A percentile compares a stretch with the other conserved stretches of the same genome.
Conservation (phyloP, 2,113 vertebrate species). For the Scophthalmus maximus region DNA sequence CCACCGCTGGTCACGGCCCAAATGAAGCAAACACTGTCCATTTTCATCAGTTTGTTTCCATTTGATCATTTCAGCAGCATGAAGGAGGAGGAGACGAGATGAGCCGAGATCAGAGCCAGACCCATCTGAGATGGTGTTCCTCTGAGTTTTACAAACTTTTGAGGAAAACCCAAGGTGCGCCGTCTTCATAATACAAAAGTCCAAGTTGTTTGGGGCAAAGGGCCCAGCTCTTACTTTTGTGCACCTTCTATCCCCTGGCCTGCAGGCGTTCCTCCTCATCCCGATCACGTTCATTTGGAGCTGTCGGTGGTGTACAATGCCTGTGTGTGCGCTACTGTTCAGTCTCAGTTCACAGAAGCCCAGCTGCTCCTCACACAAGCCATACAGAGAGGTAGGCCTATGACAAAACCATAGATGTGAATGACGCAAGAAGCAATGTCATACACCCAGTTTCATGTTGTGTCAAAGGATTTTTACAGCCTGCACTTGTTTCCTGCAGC, state of each 20-base stretch:
- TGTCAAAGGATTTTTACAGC: not conserved
- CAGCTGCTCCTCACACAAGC: constrained; percentile 64
- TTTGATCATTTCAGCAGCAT: constrained; percentile 45
- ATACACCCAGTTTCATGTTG: not conserved
- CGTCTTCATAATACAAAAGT: not conserved
- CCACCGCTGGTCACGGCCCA: too few relatives aligned
- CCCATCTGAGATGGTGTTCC: constrained; percentile 51
- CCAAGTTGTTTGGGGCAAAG: not conserved
- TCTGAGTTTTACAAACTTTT: constrained; percentile 78
- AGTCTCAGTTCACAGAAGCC: constrained; percentile 62
- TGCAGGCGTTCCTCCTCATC: constrained; percentile 75
- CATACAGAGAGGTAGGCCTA: constrained; percentile 72
- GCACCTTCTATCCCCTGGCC: not conserved
- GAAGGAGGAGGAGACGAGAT: constrained; percentile 35
- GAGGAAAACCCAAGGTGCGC: constrained; percentile 79
- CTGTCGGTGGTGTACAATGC: constrained; percentile 78
- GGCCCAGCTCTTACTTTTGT: not conserved
- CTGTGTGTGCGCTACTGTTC: constrained; percentile 64
- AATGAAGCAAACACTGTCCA: too few relatives aligned
- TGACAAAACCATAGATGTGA: not conserved
- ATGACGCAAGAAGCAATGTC: not conserved
- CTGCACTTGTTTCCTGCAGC: constrained; percentile 51
- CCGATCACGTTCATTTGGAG: constrained; percentile 71
- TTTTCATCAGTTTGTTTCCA: not conserved
- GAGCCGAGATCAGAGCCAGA: constrained; percentile 36